Evolutionary conservation across 2,113 vertebrate genomes (phyloP).

Genomic region (Grammomys dolichurus): DNA sequence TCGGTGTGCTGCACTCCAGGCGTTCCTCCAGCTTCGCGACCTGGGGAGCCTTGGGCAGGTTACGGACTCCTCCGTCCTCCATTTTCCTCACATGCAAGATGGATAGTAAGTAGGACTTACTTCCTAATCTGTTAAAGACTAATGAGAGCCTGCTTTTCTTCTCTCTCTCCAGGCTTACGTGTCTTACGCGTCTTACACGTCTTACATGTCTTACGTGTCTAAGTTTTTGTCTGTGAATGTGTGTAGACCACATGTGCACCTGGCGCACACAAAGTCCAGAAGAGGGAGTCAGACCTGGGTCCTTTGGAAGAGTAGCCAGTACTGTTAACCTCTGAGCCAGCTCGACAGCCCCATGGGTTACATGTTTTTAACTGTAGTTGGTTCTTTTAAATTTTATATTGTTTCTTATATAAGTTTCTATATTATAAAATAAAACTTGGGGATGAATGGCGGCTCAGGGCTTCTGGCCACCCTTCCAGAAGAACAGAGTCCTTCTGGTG

Average conservation of each 20-base stretch:
- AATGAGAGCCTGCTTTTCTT: too few relatives aligned
- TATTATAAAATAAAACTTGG: not conserved
- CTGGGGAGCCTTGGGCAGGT: not conserved
- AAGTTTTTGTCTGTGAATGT: not conserved
- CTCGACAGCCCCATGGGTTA: not conserved
- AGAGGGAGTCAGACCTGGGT: not conserved
- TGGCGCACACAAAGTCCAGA: not conserved
- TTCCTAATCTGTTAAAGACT: not conserved
- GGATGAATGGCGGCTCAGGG: not conserved
- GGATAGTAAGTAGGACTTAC: not conserved
- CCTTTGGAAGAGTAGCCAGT: not conserved
- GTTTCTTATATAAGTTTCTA: not conserved
- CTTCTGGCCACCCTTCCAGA: not conserved
- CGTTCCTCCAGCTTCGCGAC: not conserved
- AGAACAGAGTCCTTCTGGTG: not conserved
- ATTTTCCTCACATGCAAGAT: not conserved
- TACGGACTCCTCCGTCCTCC: not conserved
- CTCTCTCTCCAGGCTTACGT: not conserved
- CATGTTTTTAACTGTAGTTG: not conserved
- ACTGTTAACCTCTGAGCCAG: not conserved
- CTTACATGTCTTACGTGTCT: not conserved
- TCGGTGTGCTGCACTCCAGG: not conserved
- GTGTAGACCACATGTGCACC: not conserved
- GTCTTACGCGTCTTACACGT: not conserved
- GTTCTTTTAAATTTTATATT: not conserved